These are phyloP conservation scores for Dendrophyllia cribrosa DNA, from an alignment of 64 coral and sea anemone species.

Conservation along the genomic window DNA sequence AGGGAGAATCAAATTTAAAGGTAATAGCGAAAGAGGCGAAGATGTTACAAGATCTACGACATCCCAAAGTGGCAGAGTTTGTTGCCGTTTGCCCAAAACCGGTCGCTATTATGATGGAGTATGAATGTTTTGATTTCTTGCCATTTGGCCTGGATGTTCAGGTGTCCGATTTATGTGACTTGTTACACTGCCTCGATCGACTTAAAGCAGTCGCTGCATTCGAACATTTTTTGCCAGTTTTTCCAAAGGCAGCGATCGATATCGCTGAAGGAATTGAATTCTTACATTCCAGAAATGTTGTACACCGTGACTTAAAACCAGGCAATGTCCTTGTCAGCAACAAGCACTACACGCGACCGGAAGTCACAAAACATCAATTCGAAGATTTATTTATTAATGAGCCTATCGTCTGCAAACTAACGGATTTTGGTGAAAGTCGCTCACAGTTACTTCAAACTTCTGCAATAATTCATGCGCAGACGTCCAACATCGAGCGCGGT, in stretches of 20 bases:
- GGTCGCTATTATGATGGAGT: conserved; percentile 54
- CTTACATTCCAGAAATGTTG: too few species aligned
- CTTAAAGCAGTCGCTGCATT: too few species aligned
- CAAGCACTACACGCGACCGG: too few species aligned
- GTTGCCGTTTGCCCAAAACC: conserved; percentile 36
- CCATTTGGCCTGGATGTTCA: conserved; percentile 45
- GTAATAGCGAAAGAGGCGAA: conserved; percentile 52
- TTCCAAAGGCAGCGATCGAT: too few species aligned
- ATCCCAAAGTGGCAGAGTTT: conserved; percentile 28
- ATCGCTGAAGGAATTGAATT: too few species aligned
- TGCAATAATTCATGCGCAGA: conserved; percentile 21
- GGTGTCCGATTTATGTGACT: conserved; percentile 35
- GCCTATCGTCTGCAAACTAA: conserved; percentile 22
- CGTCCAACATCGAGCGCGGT: conserved; percentile 12
- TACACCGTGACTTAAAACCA: too few species aligned
- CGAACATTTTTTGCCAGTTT: too few species aligned
- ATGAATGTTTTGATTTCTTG: conserved; percentile 51
- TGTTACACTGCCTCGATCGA: conserved; percentile 27
- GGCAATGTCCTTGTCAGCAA: too few species aligned
- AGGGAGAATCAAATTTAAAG: neutral
- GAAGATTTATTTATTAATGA: neutral
- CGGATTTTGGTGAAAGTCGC: conserved; percentile 12
- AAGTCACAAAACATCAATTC: neutral
- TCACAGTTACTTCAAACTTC: conserved; percentile 33
- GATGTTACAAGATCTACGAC: neutral